phyloP scores from a whole-genome alignment of 2,888 invertebrate genomes.

The Sialis fuliginosa region DNA sequence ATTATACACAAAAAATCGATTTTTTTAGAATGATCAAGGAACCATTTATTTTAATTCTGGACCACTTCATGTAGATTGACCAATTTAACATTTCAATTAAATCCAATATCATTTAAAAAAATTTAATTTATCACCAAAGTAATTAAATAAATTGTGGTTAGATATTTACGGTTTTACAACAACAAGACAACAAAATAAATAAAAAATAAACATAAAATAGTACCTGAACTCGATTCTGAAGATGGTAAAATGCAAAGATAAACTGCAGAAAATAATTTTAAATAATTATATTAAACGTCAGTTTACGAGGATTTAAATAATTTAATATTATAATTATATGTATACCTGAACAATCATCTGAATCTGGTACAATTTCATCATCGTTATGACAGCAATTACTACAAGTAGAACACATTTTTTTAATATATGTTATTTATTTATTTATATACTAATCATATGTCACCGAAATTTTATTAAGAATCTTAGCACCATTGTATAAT shows the following conservation, averaged over 20 bases:
- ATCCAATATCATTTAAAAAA: too few species aligned
- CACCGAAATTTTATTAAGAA: too few species aligned
- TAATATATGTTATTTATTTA: not conserved
- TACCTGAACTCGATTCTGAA: slow-evolving; percentile 4
- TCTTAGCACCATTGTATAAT: too few species aligned
- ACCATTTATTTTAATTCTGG: too few species aligned
- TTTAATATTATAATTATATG: not conserved
- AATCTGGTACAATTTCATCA: slow-evolving; percentile 21
- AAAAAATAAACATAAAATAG: not conserved
- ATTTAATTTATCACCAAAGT: too few species aligned
- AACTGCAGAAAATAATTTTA: not conserved
- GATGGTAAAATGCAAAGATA: slow-evolving; percentile 3
- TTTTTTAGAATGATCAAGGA: too few species aligned
- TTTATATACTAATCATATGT: too few species aligned
- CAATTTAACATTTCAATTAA: too few species aligned
- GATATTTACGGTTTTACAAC: too few species aligned
- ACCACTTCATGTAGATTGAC: too few species aligned
- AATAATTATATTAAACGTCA: not conserved
- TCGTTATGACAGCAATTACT: slow-evolving; percentile 23
- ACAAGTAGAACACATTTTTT: slow-evolving; percentile 24
- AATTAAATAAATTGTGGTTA: too few species aligned
- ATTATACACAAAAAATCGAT: too few species aligned
- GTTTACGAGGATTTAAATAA: not conserved
- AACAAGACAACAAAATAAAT: not conserved
- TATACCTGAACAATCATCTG: slow-evolving; percentile 23